Percentiles rank a stretch among this genome's conserved stretches.
Evolutionary conservation across 2,797 vertebrate species (phyloP).

Genomic region (Pantherophis alleghaniensis): DNA sequence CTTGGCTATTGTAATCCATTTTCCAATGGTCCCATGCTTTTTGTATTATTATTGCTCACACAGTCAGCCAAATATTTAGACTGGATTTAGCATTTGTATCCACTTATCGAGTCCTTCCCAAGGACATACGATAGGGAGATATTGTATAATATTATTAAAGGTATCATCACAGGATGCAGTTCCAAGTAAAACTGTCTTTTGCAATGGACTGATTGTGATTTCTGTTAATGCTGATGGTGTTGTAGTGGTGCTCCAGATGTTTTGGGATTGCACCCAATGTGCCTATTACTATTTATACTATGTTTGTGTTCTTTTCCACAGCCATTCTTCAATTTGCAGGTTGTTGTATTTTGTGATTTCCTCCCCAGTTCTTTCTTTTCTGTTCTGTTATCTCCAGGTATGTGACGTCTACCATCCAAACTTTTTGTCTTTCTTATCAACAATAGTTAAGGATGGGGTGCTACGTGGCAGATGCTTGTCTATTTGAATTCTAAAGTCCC

Average conservation of each 20-base stretch:
- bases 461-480: not conserved
- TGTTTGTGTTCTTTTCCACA: not conserved
- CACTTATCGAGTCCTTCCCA: not conserved
- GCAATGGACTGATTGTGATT: not conserved
- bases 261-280: not conserved
- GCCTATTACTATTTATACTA: not conserved
- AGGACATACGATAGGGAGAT: not conserved
- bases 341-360: not conserved
- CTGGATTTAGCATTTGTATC: not conserved
- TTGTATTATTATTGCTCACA: not conserved
- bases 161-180: not conserved
- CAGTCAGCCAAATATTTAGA: not conserved
- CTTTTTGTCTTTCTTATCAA: not conserved
- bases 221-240: not conserved
- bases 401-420: not conserved
- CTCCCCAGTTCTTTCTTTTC: not conserved
- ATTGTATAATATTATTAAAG: not conserved
- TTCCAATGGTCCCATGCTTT: not conserved
- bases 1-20: not conserved
- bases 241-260: not conserved
- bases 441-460: not conserved
- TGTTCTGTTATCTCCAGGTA: not conserved
- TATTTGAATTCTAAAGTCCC: not conserved
- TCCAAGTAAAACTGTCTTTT: not conserved
- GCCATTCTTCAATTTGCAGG: not conserved